Evolutionary conservation across 2,113 vertebrate species (phyloP).

Genomic region (Sula dactylatra): DNA sequence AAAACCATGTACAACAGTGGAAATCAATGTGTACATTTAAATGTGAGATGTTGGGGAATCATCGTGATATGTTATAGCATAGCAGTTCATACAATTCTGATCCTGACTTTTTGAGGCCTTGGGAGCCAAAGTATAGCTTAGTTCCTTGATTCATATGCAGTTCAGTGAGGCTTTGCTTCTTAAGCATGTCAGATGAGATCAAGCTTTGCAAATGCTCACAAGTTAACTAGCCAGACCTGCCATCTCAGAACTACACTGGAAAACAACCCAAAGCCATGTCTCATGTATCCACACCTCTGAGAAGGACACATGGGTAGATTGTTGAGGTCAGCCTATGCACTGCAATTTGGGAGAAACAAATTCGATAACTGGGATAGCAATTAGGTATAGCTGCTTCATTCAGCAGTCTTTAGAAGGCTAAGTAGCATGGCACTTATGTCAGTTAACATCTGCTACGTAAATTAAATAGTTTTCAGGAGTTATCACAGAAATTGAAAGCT

Average conservation of each 20-base stretch:
- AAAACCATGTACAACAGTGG: background rate
- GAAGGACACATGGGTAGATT: background rate
- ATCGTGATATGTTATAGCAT: background rate
- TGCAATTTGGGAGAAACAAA: background rate
- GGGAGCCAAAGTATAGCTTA: background rate
- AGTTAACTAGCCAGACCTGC: background rate
- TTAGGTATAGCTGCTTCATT: background rate
- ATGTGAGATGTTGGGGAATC: background rate
- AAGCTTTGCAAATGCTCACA: background rate
- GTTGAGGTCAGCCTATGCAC: background rate
- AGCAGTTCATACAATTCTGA: background rate
- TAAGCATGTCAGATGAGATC: background rate
- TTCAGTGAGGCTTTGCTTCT: background rate
- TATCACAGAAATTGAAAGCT: background rate
- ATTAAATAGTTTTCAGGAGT: background rate
- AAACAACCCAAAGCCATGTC: background rate
- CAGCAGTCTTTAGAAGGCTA: slow-evolving; percentile 13
- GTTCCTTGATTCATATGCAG: background rate
- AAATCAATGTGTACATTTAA: background rate
- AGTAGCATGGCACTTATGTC: background rate
- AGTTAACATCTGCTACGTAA: slow-evolving; percentile 16
- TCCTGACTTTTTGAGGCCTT: background rate
- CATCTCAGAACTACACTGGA: background rate
- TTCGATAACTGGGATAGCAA: background rate
- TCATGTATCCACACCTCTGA: background rate